Evolutionary conservation across 1,140 invertebrate genomes (phyloP).

Genomic region (Rhopalosiphum padi): DNA sequence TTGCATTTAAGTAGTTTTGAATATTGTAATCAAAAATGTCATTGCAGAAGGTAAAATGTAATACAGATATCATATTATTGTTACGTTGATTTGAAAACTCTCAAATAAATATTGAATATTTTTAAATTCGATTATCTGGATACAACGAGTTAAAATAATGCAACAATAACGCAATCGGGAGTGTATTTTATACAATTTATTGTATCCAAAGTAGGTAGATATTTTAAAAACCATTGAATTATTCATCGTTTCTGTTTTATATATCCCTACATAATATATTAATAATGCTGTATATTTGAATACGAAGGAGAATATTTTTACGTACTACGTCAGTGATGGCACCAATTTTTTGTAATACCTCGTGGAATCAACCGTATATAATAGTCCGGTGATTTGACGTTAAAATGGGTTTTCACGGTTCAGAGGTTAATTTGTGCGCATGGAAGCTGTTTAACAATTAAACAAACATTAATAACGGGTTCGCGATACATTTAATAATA

Average conservation of each 20-base stretch:
- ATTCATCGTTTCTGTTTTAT: neutral
- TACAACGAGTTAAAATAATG: neutral
- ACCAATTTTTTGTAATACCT: neutral
- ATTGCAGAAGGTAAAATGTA: neutral
- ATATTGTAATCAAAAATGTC: neutral
- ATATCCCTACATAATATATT: neutral
- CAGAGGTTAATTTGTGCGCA: neutral
- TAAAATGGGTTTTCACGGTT: neutral
- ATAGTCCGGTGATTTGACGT: neutral
- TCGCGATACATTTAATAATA: neutral
- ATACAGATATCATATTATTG: neutral
- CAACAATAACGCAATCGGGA: neutral
- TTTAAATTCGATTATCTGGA: neutral
- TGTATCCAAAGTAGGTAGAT: conserved; percentile 10
- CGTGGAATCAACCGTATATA: neutral
- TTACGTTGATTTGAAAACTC: neutral
- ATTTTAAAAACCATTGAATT: neutral
- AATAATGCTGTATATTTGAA: neutral
- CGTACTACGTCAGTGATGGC: neutral
- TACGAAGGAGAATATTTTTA: neutral
- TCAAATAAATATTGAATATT: neutral
- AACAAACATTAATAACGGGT: neutral
- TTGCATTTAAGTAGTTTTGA: neutral
- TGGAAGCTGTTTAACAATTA: neutral
- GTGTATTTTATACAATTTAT: neutral